Conservation (phyloP, 1,140 invertebrate species). For the Galleria mellonella region DNA sequence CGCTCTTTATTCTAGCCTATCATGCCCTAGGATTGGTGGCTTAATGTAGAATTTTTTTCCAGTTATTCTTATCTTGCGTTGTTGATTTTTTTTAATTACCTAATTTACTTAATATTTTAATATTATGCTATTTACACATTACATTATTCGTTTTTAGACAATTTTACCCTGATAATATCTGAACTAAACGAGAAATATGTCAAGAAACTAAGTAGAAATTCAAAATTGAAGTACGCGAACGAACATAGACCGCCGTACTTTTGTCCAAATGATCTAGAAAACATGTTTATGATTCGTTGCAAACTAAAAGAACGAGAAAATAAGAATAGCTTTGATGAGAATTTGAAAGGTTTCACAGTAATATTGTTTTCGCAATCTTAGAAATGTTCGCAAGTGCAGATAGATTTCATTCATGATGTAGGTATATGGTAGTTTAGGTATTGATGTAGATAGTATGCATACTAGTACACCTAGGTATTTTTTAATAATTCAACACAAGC, state of each 20-base stretch:
- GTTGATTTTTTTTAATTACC: not conserved
- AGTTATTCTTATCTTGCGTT: too few relatives aligned
- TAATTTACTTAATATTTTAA: not conserved
- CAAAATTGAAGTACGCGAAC: constrained; percentile 12
- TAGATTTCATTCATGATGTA: constrained; percentile 9
- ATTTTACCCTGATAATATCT: constrained; percentile 28
- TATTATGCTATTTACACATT: not conserved
- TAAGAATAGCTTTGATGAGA: constrained; percentile 57
- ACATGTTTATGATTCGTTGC: constrained; percentile 30
- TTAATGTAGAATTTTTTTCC: too few relatives aligned
- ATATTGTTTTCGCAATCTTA: constrained; percentile 52
- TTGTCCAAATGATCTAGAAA: constrained; percentile 37
- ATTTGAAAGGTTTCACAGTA: constrained; percentile 63
- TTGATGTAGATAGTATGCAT: too few relatives aligned
- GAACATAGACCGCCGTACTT: constrained; percentile 34
- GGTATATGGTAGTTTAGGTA: too few relatives aligned
- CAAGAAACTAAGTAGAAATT: constrained; percentile 5
- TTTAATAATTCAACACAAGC: too few relatives aligned
- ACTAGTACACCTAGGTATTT: too few relatives aligned
- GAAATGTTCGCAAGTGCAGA: constrained; percentile 34
- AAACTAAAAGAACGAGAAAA: constrained; percentile 25
- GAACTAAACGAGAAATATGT: constrained; percentile 21
- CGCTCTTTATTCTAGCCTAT: too few relatives aligned
- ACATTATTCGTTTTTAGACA: constrained; percentile 22
- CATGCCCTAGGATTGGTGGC: too few relatives aligned